Evolutionary conservation across 2,113 vertebrate genomes (phyloP).

Genomic region (Platichthys stellatus): DNA sequence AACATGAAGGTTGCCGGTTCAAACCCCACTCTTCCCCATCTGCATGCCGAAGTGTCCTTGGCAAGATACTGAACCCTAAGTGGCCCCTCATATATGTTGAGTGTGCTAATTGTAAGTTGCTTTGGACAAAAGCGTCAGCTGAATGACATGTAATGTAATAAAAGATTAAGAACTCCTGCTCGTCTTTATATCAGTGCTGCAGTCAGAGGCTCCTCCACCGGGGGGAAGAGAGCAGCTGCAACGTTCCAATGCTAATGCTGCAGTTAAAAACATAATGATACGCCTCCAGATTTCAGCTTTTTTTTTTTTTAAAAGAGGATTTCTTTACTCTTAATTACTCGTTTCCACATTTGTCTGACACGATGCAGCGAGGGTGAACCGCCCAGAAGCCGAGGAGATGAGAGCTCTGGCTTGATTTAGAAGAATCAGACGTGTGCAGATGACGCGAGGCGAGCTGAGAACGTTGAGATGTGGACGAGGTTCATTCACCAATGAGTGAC

Average conservation of each 20-base stretch:
- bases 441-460: no score
- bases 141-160: no score
- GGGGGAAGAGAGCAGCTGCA: slow-evolving; percentile 23
- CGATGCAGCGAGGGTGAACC: no score
- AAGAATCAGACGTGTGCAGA: not conserved
- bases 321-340: slow-evolving; percentile 4
- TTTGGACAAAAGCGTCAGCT: no score
- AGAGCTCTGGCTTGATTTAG: not conserved
- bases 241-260: slow-evolving; percentile 38
- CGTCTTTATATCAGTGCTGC: not conserved
- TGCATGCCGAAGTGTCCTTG: no score
- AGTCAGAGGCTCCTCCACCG: not conserved
- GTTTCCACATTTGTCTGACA: not conserved
- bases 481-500: not conserved
- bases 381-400: not conserved
- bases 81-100: no score
- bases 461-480: not conserved
- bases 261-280: slow-evolving; percentile 32
- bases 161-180: not conserved
- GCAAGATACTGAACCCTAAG: no score
- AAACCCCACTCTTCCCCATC: no score
- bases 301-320: not conserved
- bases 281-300: not conserved
- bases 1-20: no score
- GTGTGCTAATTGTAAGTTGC: no score